These are phyloP conservation scores for Chondrosia reniformis DNA, from an alignment of 37 sponge, comb jelly and placozoan species.

Conservation along the genomic window DNA sequence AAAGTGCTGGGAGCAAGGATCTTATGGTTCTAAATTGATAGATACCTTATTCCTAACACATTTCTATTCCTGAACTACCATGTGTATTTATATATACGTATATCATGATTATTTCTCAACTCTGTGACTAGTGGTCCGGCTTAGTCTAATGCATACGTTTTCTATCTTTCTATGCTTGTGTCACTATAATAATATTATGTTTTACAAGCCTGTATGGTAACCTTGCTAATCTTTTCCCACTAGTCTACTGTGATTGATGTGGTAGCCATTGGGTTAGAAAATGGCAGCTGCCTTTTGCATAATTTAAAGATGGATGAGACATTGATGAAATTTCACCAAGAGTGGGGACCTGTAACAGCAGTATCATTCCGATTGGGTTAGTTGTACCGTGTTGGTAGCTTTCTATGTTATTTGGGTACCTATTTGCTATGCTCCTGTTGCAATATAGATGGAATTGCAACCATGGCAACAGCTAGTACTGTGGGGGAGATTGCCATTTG, in stretches of 20 bases:
- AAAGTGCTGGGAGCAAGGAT: too few species aligned
- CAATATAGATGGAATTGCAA: slow-evolving; percentile 78
- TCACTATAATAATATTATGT: too few species aligned
- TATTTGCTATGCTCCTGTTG: not conserved
- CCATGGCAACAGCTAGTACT: slow-evolving; percentile 72
- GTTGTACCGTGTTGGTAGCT: not conserved
- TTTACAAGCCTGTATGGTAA: too few species aligned
- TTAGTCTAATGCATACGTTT: too few species aligned
- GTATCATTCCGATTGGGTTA: slow-evolving; percentile 89
- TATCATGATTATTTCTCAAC: too few species aligned
- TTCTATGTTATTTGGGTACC: not conserved
- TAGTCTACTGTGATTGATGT: slow-evolving; percentile 88
- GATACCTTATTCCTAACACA: too few species aligned
- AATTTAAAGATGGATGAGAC: slow-evolving; percentile 83
- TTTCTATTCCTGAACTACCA: too few species aligned
- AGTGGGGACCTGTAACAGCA: slow-evolving; percentile 89
- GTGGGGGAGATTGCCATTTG: slow-evolving; percentile 92
- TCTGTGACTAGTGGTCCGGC: too few species aligned
- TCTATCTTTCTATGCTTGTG: too few species aligned
- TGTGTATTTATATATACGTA: too few species aligned
- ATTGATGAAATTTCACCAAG: slow-evolving; percentile 90
- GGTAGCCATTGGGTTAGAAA: slow-evolving; percentile 81
- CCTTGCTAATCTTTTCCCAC: not conserved
- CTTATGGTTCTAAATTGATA: too few species aligned
- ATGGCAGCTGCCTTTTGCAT: slow-evolving; percentile 77